Conservation (phyloP, 2,113 vertebrate species). For the Austrofundulus limnaeus region DNA sequence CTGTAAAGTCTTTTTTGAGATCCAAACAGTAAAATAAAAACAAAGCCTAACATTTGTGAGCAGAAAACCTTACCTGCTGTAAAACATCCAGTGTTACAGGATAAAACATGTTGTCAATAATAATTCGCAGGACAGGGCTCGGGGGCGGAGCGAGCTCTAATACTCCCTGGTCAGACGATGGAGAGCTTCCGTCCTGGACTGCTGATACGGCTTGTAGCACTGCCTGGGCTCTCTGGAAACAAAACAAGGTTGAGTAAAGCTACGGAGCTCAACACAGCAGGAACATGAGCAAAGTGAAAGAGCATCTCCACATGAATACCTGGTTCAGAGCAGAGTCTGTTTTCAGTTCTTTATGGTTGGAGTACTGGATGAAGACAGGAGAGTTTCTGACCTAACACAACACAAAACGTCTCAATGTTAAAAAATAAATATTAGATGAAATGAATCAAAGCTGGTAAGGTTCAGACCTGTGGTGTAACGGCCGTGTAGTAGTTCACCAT, state of each 20-base stretch:
- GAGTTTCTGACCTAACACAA: conserved; percentile 89
- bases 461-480: conserved; percentile 93
- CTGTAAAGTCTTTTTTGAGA: no score
- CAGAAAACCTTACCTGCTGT: conserved; percentile 91
- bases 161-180: conserved; percentile 87
- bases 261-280: not conserved
- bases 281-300: no score
- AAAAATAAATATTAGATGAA: conserved; percentile 4
- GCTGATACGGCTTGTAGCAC: conserved; percentile 96
- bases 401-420: conserved; percentile 48
- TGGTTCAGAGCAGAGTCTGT: conserved; percentile 95
- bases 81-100: conserved; percentile 97
- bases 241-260: not conserved
- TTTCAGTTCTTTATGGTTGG: conserved; percentile 98
- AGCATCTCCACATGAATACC: conserved; percentile 36
- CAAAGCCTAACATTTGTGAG: no score
- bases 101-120: conserved; percentile 99
- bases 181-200: conserved; percentile 92
- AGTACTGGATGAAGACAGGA: conserved; percentile 97
- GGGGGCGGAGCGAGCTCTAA: conserved; percentile 92
- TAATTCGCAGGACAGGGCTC: conserved; percentile 96
- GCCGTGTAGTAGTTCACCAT: conserved; percentile 98
- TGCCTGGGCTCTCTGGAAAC: conserved; percentile 89
- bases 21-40: no score
- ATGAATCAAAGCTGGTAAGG: conserved; percentile 66